phyloP scores from a whole-genome alignment of 1,140 invertebrate species.

The Platyscapa corneri region DNA sequence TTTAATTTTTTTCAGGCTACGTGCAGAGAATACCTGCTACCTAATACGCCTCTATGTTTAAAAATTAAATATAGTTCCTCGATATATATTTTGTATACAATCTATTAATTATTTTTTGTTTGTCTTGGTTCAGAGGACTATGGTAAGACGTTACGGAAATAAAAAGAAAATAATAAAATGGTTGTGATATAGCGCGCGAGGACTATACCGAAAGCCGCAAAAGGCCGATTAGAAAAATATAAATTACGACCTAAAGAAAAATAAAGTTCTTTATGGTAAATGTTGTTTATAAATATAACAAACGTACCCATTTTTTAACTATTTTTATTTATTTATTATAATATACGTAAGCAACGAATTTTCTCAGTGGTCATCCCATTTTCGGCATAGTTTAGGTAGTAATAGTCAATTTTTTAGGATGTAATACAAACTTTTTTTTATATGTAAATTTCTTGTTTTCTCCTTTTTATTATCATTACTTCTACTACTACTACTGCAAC shows the following conservation, averaged over 20 bases:
- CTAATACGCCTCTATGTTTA: conserved; percentile 41
- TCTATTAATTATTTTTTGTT: conserved; percentile 22
- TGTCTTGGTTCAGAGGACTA: background rate
- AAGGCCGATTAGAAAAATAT: conserved; percentile 16
- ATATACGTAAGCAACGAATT: conserved; percentile 15
- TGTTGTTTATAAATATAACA: conserved; percentile 48
- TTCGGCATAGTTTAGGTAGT: conserved; percentile 31
- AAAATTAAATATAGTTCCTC: conserved; percentile 42
- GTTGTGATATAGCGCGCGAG: background rate
- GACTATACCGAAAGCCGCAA: background rate
- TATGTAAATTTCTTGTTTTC: conserved; percentile 42
- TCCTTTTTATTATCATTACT: conserved; percentile 33
- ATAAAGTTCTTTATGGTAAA: conserved; percentile 8
- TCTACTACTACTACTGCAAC: conserved; percentile 37
- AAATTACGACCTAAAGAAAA: conserved; percentile 18
- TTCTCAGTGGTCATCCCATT: conserved; percentile 11
- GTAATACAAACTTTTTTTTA: conserved; percentile 27
- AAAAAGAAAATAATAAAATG: background rate
- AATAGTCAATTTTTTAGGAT: conserved; percentile 41
- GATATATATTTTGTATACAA: conserved; percentile 47
- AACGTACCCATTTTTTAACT: conserved; percentile 42
- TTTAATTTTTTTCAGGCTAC: conserved; percentile 40
- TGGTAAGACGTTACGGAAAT: background rate
- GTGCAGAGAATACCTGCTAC: conserved; percentile 21
- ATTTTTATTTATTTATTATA: conserved; percentile 54